Conservation (phyloP, 2,113 vertebrate genomes). For the Pangasianodon hypophthalmus region DNA sequence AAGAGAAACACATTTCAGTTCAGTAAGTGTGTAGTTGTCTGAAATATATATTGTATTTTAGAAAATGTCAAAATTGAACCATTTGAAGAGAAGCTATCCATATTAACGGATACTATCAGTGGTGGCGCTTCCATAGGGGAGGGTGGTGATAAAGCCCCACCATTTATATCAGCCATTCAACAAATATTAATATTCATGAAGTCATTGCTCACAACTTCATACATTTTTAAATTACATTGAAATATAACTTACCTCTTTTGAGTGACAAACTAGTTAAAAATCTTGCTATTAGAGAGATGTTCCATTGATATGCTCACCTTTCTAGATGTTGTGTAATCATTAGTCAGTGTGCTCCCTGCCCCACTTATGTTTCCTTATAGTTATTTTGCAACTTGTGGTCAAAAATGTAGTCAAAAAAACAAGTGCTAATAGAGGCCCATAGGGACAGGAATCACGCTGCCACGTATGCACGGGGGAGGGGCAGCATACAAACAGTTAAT, state of each 20-base stretch:
- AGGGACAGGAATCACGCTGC: background rate
- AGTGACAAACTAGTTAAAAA: background rate
- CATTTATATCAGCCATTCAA: background rate
- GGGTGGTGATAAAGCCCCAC: background rate
- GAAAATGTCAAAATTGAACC: no score
- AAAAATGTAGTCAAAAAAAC: background rate
- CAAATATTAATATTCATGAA: background rate
- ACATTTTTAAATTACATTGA: background rate
- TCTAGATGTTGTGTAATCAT: background rate
- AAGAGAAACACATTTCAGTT: no score
- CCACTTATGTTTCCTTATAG: background rate
- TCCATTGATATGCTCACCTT: background rate
- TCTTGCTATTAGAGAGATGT: no score
- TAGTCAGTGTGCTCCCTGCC: background rate
- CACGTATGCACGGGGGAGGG: background rate
- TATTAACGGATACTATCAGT: background rate
- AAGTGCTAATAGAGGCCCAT: background rate
- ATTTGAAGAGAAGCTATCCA: background rate
- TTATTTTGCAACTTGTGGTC: background rate
- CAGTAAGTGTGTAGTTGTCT: background rate
- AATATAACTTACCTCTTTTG: background rate
- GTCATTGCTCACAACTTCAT: background rate
- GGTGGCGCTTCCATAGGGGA: background rate
- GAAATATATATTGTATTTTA: background rate
- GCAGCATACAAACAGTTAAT: background rate